These are phyloP conservation scores for Oxyura jamaicensis DNA, from an alignment of 2,113 vertebrate genomes.

Conservation along the genomic window DNA sequence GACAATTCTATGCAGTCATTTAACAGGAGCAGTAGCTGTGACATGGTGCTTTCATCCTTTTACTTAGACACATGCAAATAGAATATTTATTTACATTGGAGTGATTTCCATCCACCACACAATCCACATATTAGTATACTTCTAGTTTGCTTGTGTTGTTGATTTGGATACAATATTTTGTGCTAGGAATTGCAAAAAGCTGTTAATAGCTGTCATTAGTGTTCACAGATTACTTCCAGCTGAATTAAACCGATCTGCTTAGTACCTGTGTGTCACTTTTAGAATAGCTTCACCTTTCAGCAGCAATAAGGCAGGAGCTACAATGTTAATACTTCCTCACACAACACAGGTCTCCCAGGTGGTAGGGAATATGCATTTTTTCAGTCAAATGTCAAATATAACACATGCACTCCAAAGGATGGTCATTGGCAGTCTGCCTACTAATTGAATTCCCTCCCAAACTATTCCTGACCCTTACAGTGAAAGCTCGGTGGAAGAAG, in stretches of 20 bases:
- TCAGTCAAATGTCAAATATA: not conserved
- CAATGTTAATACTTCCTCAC: not conserved
- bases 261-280: not conserved
- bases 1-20: not conserved
- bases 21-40: not conserved
- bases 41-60: not conserved
- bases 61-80: not conserved
- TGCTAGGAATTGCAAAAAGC: not conserved
- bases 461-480: not conserved
- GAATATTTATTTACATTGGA: not conserved
- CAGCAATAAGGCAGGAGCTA: not conserved
- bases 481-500: not conserved
- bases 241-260: not conserved
- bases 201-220: not conserved
- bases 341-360: not conserved
- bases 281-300: not conserved
- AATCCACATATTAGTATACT: not conserved
- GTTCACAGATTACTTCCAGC: not conserved
- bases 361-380: not conserved
- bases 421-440: not conserved
- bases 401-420: not conserved
- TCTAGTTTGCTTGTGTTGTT: not conserved
- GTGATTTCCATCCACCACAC: not conserved
- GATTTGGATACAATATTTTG: not conserved
- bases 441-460: not conserved